phyloP scores from a whole-genome alignment of 2,797 vertebrate species.

The Lepus townsendii region DNA sequence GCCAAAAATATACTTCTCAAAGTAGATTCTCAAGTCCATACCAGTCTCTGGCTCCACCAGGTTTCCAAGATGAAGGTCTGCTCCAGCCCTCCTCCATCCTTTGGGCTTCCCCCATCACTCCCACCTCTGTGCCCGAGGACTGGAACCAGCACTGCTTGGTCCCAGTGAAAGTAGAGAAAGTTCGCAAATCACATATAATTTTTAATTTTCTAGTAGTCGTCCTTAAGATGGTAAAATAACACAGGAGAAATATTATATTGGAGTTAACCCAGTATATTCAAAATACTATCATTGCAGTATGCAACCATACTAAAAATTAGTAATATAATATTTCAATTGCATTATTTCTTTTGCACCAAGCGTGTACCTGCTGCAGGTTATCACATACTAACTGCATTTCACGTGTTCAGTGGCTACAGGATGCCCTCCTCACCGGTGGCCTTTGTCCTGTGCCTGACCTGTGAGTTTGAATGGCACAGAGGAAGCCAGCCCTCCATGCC shows the following conservation, averaged over 20 bases:
- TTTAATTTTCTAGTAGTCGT: neutral
- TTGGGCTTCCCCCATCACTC: neutral
- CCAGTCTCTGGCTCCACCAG: neutral
- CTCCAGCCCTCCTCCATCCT: neutral
- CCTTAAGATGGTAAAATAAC: conserved; percentile 29
- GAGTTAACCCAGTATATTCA: conserved; percentile 33
- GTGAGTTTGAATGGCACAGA: neutral
- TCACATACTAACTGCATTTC: neutral
- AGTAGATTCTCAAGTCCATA: no score
- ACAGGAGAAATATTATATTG: neutral
- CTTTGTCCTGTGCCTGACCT: neutral
- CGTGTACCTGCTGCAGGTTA: neutral
- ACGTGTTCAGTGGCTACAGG: neutral
- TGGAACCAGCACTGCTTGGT: neutral
- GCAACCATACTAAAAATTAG: neutral
- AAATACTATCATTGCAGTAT: conserved; percentile 15
- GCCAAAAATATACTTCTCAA: neutral
- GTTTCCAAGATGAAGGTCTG: neutral
- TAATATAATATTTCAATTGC: neutral
- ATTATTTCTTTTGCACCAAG: neutral
- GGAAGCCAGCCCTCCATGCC: neutral
- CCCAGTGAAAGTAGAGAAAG: neutral
- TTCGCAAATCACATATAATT: neutral
- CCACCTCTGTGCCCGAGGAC: neutral
- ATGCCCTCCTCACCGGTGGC: accelerated